Evolutionary conservation across 2,888 invertebrate genomes (phyloP), one percentile per base, ranked within the genome.

Genomic region (Agriopis leucophaearia): DNA sequence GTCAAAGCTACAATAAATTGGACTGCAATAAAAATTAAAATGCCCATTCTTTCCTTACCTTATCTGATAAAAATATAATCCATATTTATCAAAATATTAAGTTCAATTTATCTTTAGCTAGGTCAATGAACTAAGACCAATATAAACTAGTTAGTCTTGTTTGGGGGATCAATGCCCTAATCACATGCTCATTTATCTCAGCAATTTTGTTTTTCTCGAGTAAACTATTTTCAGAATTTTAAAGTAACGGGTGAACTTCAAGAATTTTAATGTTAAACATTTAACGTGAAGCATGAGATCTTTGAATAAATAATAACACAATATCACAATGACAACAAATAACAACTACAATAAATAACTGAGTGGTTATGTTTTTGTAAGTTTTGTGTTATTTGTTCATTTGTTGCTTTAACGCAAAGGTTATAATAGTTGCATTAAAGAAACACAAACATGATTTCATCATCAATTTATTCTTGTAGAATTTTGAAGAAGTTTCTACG

Each of bases 101-200:
- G 27, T 61, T 52, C 15, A 51, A 44, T 42, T 62, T 57, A 66
- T 66, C 62, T 38, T 42, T 50, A 38, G 36, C 12, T 42, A 52
- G 51, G 66, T 27, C 60, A 47, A 52, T 61, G 57, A 66, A 66
- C 66, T 62, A 38, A 52, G 15, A 16, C 35, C 12, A 44, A 61
- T 35, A 52, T 35, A 61, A 52, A 47, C 40, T 48, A 44, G 27
- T 58, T 55, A 45, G 58, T 64, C 45, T 64, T 58, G 38, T 40
- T 57, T 50, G 35, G 7, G 54, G 35, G 64, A 40, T 65, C 52
- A 65, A 54, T 54, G 64, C 45, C 45, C 64, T 59, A 10, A 62
- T 27, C 16, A 18, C 45, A 44, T 54, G 13, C 40, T 52, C 38
- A 38, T 52, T 52, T 38, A 38, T 38, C 15, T 36, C 9, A 9